A percentile compares a stretch with the other conserved stretches of the same genome.
phyloP scores from a whole-genome alignment of 2,888 invertebrate genomes.

The Exephanes ischioxanthus region DNA sequence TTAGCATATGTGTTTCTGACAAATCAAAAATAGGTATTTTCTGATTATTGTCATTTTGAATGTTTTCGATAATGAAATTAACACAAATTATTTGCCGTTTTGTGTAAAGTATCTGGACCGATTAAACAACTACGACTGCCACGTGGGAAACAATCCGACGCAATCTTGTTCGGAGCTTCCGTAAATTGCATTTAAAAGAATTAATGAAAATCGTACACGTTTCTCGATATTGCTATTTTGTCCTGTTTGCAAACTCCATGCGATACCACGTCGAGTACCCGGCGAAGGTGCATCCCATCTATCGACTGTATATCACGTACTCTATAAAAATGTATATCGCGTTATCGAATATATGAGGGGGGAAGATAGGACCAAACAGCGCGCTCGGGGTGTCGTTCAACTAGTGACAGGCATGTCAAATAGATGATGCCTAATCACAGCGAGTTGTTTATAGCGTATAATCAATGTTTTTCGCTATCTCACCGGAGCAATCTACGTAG shows the following conservation, averaged over 20 bases:
- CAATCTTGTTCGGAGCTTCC: not conserved
- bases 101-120: not conserved
- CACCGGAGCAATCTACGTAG: not conserved
- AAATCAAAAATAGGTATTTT: too few relatives aligned
- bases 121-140: not conserved
- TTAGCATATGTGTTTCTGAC: not conserved
- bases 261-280: not conserved
- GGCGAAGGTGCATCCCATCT: not conserved
- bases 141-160: not conserved
- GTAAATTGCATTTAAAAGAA: not conserved
- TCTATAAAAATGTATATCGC: constrained; percentile 36
- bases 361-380: not conserved
- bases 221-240: not conserved
- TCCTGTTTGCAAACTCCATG: not conserved
- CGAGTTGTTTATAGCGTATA: constrained; percentile 27
- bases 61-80: not conserved
- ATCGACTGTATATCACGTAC: constrained; percentile 5
- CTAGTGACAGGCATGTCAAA: constrained; percentile 10
- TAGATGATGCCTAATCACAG: constrained; percentile 18
- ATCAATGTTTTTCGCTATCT: not conserved
- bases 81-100: not conserved
- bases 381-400: not conserved
- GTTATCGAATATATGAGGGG: constrained; percentile 27
- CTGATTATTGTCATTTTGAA: not conserved
- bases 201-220: not conserved